Percentiles rank a stretch among this genome's conserved stretches.
phyloP scores from a whole-genome alignment of 1,140 invertebrate genomes.

The Octopus bimaculoides region DNA sequence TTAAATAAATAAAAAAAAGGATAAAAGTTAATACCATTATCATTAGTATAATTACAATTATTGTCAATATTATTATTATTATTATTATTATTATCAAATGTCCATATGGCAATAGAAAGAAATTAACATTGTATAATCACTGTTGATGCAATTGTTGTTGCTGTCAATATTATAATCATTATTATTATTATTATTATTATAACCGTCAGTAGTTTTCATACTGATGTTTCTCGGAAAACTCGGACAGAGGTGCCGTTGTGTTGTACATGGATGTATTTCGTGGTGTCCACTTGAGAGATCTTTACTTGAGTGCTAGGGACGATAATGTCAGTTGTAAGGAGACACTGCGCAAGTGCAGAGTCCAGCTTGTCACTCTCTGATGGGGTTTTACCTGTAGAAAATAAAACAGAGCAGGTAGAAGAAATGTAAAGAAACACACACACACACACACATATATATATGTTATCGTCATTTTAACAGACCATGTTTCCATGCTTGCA shows the following conservation, averaged over 20 bases:
- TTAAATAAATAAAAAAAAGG: not conserved
- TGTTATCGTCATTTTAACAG: not conserved
- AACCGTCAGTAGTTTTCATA: constrained; percentile 25
- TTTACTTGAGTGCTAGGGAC: constrained; percentile 52
- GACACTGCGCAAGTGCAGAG: not conserved
- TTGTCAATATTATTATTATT: not conserved
- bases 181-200: not conserved
- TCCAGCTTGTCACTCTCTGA: not conserved
- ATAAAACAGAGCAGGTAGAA: not conserved
- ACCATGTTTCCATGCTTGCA: no score
- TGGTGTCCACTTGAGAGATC: constrained; percentile 54
- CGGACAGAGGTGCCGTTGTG: constrained; percentile 50
- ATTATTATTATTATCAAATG: not conserved
- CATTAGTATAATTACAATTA: not conserved
- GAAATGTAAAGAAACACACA: not conserved
- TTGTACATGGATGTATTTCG: constrained; percentile 55
- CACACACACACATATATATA: not conserved
- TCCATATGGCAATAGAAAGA: not conserved
- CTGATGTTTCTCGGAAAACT: constrained; percentile 56
- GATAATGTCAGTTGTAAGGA: constrained; percentile 46
- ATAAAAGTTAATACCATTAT: not conserved
- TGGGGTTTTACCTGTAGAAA: not conserved
- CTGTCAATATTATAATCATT: not conserved
- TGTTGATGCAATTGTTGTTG: constrained; percentile 10
- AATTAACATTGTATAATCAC: constrained; percentile 16